Evolutionary conservation across 37 sponge, comb jelly and placozoan genomes (phyloP).

Genomic region (Petrosia ficiformis): DNA sequence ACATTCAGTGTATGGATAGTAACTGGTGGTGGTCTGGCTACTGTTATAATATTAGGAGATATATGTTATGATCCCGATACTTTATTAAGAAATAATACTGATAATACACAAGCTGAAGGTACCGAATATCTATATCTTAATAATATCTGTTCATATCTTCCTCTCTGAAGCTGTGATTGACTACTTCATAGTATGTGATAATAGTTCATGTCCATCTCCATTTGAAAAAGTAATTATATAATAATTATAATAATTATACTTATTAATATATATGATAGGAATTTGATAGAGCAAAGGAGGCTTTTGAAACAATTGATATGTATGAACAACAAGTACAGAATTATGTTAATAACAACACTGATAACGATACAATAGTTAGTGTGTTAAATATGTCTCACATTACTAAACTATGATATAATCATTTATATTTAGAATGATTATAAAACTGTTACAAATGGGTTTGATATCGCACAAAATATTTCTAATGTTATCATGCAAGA

Average conservation of each 20-base stretch:
- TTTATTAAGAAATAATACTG: conserved; percentile 42
- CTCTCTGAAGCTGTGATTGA: conserved; percentile 20
- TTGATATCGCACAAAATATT: not conserved
- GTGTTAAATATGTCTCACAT: too few species aligned
- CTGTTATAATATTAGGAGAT: conserved; percentile 32
- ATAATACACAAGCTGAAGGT: not conserved
- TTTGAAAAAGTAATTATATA: not conserved
- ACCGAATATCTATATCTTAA: not conserved
- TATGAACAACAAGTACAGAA: too few species aligned
- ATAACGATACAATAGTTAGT: too few species aligned
- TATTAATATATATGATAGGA: too few species aligned
- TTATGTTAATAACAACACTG: too few species aligned
- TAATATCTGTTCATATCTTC: not conserved
- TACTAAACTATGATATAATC: too few species aligned
- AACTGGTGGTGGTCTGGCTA: conserved; percentile 35
- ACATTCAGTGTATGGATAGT: conserved; percentile 47
- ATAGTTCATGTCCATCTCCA: not conserved
- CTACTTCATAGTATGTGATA: not conserved
- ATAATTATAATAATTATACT: not conserved
- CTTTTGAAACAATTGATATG: too few species aligned
- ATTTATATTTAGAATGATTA: too few species aligned
- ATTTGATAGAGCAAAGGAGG: too few species aligned
- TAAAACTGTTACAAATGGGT: not conserved
- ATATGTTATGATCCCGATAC: conserved; percentile 54
- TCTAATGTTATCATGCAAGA: not conserved